Evolutionary conservation across 2,797 vertebrate species (phyloP), one percentile per base, ranked within the genome.

Genomic region (Sarcophilus harrisii): DNA sequence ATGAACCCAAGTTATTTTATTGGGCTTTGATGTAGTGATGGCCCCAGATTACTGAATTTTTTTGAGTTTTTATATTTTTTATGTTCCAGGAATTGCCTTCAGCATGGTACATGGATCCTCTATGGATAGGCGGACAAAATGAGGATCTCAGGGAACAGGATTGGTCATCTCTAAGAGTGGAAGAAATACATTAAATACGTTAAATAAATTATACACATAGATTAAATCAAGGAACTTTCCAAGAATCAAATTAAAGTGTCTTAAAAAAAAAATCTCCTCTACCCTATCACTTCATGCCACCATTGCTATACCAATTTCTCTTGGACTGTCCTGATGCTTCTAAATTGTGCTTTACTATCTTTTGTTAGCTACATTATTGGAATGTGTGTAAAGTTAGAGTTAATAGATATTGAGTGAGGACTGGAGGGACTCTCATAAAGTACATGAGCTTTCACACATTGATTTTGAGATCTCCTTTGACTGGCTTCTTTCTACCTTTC

Each of bases 331-430:
- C 94, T 54, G 57, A 92, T 94, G 87, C 93, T 93, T 52, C 93
- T 92, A n/a, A 91, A 91, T 92, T 2, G 90, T 49, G 92, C 52
- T 9, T 90, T 90, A 4, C 60, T 45, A 60, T 21, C 11, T 24
- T 52, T 60, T 93, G 81, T 93, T 29, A 55, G 32, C 91, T 92
- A 81, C 5, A 49, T 54, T 89, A 38, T 96, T 45, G 32, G 89
- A 66, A 94, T 91, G 14, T 92, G 93, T 91, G 55, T 92, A 87
- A 38, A 27, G 58, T 94, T 92, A 95, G 91, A 93, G 66, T 58
- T 92, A 94, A 54, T 81, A 94, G 91, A 57, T 28, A 90, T 11
- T 52, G 57, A 93, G 92, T 58, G 52, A 95, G 38, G 38, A 60
- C 87, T 52, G 5, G 5, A 81, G 73, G 38, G 38, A 49, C 73